Evolutionary conservation across 37 sponge, comb jelly and placozoan species (phyloP), one percentile per base, ranked within the genome.

Genomic region (Lycopodina hypogea): DNA sequence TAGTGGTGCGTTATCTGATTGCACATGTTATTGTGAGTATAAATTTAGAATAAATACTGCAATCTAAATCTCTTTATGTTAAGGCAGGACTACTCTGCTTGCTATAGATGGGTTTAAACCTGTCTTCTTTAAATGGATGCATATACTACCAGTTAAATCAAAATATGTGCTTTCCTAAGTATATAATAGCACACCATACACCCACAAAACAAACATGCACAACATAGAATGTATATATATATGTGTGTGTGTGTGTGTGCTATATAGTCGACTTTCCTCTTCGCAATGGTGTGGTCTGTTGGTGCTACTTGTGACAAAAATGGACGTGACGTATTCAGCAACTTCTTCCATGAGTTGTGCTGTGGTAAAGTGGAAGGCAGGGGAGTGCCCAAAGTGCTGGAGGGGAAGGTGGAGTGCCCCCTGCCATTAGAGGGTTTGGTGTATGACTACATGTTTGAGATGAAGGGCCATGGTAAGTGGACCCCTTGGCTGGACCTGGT

Each of bases 401-500:
- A 92, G 26, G 98, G 95, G 1, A 97, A 93, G 77, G 80, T 97
- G 12, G 98, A 97, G 38, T 78, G 88, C 21, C 98, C 98, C 50
- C 37, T 97, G 18, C 98, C 98, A 21, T 75, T 86, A 6, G 88
- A 91, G 42, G 93, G 93, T 48, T 51, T 73, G 1, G 84, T 97
- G 14, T 97, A 93, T 86, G 95, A 97, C 81, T 92, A 75, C 69
- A 63, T 97, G 91, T 97, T 95, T 86, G 98, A 97, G 69, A 58
- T 68, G 19, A 94, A 96, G 55, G 98, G 94, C 28, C 70, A 93
- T 33, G 95, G 98, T n/a, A 84, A 90, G 66, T 97, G 98, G 98
- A 79, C 77, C n/a, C 83, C 89, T 36, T 97, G 98, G 98, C 69
- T 95, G 80, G 98, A 97, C 75, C 65, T 81, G 58, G 67, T 97